Evolutionary conservation across 1,140 invertebrate genomes (phyloP).

Genomic region (Sinonovacula constricta): DNA sequence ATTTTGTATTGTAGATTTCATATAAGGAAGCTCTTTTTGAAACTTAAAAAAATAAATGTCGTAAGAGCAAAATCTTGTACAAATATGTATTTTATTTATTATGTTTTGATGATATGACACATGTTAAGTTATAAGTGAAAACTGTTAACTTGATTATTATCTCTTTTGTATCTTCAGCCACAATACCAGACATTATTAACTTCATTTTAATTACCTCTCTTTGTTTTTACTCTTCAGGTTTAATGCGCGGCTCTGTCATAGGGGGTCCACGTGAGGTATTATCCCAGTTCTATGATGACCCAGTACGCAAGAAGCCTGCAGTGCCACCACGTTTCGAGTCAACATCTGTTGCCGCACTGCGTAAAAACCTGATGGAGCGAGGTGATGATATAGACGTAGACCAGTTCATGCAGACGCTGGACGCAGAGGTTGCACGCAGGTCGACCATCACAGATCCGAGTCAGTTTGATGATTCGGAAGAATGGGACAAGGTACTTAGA

Average conservation of each 20-base stretch:
- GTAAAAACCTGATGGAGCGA: slow-evolving; percentile 64
- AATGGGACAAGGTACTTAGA: slow-evolving; percentile 88
- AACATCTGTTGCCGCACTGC: slow-evolving; percentile 54
- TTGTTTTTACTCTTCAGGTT: too few relatives aligned
- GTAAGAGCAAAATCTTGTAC: too few relatives aligned
- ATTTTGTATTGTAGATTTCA: too few relatives aligned
- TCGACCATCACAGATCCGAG: slow-evolving; percentile 26
- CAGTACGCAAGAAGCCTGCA: slow-evolving; percentile 51
- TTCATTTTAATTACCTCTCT: too few relatives aligned
- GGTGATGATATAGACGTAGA: slow-evolving; percentile 63
- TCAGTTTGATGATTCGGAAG: slow-evolving; percentile 91
- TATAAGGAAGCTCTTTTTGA: too few relatives aligned
- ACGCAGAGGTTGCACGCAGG: slow-evolving; percentile 37
- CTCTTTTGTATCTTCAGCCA: too few relatives aligned
- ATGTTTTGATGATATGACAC: too few relatives aligned
- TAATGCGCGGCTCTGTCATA: slow-evolving; percentile 68
- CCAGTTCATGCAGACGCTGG: slow-evolving; percentile 56
- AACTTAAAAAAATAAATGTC: too few relatives aligned
- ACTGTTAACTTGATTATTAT: too few relatives aligned
- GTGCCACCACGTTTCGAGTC: slow-evolving; percentile 53
- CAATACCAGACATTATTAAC: too few relatives aligned
- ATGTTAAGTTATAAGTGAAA: too few relatives aligned
- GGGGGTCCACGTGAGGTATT: slow-evolving; percentile 62
- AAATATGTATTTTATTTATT: too few relatives aligned
- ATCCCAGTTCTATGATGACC: slow-evolving; percentile 71